A percentile compares a stretch with the other conserved stretches of the same genome.
phyloP scores from a whole-genome alignment of 2,113 vertebrate species.

The Pseudopipra pipra region DNA sequence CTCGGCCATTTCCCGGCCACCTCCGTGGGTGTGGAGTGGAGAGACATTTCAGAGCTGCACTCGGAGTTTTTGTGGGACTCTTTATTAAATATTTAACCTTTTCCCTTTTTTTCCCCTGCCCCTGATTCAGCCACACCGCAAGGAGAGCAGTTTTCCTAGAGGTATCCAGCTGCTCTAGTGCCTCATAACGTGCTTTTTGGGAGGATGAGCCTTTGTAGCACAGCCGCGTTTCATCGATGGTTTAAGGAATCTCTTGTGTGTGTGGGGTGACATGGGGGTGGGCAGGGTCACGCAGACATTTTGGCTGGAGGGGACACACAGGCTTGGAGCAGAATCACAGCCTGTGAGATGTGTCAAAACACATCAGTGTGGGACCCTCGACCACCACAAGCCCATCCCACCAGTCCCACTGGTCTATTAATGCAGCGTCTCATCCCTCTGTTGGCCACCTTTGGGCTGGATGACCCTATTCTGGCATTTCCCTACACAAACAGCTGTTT shows the following conservation, averaged over 20 bases:
- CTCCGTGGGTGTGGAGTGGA: constrained; percentile 41
- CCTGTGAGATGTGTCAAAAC: neutral
- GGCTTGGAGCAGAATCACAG: neutral
- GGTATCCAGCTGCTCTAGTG: neutral
- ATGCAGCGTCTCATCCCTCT: accelerated
- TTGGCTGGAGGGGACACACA: neutral
- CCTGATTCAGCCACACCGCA: neutral
- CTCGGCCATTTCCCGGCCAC: constrained; percentile 34
- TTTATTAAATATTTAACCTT: constrained; percentile 75
- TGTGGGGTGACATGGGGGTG: neutral
- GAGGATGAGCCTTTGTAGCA: neutral
- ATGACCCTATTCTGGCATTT: neutral
- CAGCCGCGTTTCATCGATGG: neutral
- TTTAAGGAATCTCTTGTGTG: neutral
- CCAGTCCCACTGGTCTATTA: accelerated
- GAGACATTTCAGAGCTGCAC: constrained; percentile 39
- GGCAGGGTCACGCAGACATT: neutral
- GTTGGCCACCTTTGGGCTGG: neutral
- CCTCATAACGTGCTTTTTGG: neutral
- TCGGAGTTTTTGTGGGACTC: constrained; percentile 29
- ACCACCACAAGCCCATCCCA: neutral
- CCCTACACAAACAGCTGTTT: neutral
- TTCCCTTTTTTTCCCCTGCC: neutral
- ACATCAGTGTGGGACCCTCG: neutral
- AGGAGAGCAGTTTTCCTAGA: constrained; percentile 31